Evolutionary conservation across 2,797 vertebrate species (phyloP).

Genomic region (Australoheros facetus): DNA sequence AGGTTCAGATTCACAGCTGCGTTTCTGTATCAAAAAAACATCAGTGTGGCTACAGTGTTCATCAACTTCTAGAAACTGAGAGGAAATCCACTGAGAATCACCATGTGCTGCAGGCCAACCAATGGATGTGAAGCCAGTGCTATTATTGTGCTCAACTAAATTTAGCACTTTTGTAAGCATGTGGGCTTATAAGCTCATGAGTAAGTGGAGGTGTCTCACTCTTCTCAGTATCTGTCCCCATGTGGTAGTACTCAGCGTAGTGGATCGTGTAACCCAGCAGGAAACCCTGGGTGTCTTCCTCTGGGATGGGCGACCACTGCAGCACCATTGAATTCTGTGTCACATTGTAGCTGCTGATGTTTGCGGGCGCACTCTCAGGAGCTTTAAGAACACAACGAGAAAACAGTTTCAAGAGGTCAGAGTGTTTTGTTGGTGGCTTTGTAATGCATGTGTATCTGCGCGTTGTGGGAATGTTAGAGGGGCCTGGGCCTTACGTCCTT

Average conservation of each 20-base stretch:
- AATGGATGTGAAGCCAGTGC: not conserved
- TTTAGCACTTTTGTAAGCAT: not conserved
- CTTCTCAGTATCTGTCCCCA: not conserved
- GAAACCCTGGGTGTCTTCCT: conserved; percentile 82
- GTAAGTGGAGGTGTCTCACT: conserved; percentile 46
- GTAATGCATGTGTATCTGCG: not conserved
- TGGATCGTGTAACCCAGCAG: conserved; percentile 82
- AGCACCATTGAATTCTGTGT: conserved; percentile 76
- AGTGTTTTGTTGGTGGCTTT: not conserved
- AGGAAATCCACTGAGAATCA: not conserved
- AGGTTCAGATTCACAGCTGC: not conserved
- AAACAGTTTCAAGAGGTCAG: not conserved
- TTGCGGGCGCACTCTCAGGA: conserved; percentile 78
- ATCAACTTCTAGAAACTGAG: not conserved
- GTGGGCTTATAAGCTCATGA: not conserved
- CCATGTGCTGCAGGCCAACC: not conserved
- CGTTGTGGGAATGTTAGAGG: not conserved
- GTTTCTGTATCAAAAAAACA: not conserved
- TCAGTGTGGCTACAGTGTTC: not conserved
- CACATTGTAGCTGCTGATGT: conserved; percentile 74
- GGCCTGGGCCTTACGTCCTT: conserved; percentile 80
- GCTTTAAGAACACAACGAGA: conserved; percentile 64
- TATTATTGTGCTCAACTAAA: not conserved
- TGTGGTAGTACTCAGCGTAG: conserved; percentile 54
- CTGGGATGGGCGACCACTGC: conserved; percentile 80